Conservation (phyloP, 2,797 vertebrate genomes). For the Toxotes lorentzi region DNA sequence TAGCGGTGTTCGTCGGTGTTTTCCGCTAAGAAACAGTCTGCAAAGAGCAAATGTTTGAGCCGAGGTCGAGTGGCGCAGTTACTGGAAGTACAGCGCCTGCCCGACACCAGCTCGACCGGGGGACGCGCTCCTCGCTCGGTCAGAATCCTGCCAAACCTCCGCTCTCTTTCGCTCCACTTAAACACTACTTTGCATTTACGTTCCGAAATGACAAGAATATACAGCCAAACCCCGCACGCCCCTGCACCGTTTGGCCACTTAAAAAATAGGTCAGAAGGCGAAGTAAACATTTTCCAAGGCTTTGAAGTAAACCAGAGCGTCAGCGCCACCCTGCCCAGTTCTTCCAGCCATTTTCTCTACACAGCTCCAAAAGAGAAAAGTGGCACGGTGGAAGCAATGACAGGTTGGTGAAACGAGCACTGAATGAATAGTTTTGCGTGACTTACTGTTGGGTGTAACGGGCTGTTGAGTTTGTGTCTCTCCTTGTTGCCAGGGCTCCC, state of each 20-base stretch:
- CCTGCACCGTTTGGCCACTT: slow-evolving; percentile 36
- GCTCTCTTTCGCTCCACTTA: slow-evolving; percentile 67
- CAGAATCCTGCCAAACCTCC: slow-evolving; percentile 58
- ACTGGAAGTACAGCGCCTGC: slow-evolving; percentile 67
- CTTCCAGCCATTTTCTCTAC: slow-evolving; percentile 80
- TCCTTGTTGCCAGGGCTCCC: slow-evolving; percentile 85
- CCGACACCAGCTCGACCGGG: slow-evolving; percentile 71
- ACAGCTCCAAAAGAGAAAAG: slow-evolving; percentile 58
- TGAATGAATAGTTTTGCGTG: slow-evolving; percentile 71
- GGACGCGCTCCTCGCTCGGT: slow-evolving; percentile 79
- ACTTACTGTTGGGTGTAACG: slow-evolving; percentile 94
- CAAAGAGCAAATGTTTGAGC: slow-evolving; percentile 62
- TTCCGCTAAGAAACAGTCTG: slow-evolving; percentile 30
- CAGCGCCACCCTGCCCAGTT: slow-evolving; percentile 79
- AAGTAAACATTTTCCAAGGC: slow-evolving; percentile 76
- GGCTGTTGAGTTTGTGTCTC: slow-evolving; percentile 87
- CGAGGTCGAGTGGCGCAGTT: slow-evolving; percentile 85
- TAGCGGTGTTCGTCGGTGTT: slow-evolving; percentile 2
- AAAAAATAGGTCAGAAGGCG: slow-evolving; percentile 71
- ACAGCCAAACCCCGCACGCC: not conserved
- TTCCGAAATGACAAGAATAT: slow-evolving; percentile 66
- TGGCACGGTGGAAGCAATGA: slow-evolving; percentile 52
- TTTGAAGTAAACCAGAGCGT: slow-evolving; percentile 76
- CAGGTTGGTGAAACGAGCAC: slow-evolving; percentile 27
- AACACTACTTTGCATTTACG: slow-evolving; percentile 68